Evolutionary conservation across 1,140 invertebrate species (phyloP).

Genomic region (Batillaria attramentaria): DNA sequence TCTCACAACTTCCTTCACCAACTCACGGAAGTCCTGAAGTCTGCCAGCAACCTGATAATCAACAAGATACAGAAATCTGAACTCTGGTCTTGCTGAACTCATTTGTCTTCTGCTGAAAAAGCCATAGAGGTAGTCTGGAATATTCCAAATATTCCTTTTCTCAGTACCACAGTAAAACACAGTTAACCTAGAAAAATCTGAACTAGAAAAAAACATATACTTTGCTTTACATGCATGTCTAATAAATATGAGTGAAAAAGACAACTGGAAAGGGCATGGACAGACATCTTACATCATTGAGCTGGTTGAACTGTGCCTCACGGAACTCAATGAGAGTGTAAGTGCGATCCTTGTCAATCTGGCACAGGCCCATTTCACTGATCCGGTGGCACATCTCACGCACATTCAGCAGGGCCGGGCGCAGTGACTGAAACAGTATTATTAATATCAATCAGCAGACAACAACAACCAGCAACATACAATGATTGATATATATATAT

Average conservation of each 20-base stretch:
- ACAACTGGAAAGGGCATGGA: too few relatives aligned
- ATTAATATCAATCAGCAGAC: too few relatives aligned
- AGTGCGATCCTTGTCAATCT: slow-evolving; percentile 71
- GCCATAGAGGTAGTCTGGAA: too few relatives aligned
- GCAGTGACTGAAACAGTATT: slow-evolving; percentile 73
- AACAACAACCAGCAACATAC: slow-evolving; percentile 13
- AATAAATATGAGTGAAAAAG: too few relatives aligned
- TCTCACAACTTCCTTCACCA: slow-evolving; percentile 78
- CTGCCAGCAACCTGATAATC: slow-evolving; percentile 70
- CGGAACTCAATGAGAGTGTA: slow-evolving; percentile 76
- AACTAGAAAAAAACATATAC: too few relatives aligned
- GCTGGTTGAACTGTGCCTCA: slow-evolving; percentile 69
- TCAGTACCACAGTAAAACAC: too few relatives aligned
- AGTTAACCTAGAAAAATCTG: too few relatives aligned
- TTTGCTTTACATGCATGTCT: too few relatives aligned
- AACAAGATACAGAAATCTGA: too few relatives aligned
- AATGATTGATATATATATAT: background rate
- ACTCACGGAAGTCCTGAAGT: slow-evolving; percentile 76
- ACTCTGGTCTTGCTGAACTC: too few relatives aligned
- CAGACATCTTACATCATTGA: slow-evolving; percentile 69
- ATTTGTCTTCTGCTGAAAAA: too few relatives aligned
- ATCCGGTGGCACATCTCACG: slow-evolving; percentile 79
- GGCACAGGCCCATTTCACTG: slow-evolving; percentile 72
- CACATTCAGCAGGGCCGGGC: slow-evolving; percentile 80
- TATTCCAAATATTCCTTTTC: too few relatives aligned